phyloP scores from a whole-genome alignment of 2,113 vertebrate species.

The Nymphicus hollandicus region DNA sequence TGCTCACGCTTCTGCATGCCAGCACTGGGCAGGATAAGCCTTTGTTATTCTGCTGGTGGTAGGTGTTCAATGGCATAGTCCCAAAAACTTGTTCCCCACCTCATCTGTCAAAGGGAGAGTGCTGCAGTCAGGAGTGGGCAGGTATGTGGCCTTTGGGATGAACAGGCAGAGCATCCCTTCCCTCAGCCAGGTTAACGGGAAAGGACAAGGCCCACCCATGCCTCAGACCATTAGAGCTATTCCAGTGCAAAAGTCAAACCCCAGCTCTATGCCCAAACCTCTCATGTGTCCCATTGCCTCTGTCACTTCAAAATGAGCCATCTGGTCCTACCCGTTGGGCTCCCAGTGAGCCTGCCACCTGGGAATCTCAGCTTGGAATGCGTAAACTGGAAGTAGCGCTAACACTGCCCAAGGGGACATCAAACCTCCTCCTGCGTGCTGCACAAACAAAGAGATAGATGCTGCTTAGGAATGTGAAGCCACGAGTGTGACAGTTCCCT shows the following conservation, averaged over 20 bases:
- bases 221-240: background rate
- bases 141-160: background rate
- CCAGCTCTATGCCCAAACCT: background rate
- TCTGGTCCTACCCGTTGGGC: background rate
- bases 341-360: background rate
- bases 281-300: accelerated
- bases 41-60: background rate
- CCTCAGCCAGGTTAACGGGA: background rate
- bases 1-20: background rate
- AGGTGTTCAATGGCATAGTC: background rate
- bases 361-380: background rate
- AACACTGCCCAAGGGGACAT: background rate
- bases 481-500: background rate
- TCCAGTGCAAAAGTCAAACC: background rate
- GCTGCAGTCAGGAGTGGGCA: background rate
- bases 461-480: background rate
- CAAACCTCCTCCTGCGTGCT: background rate
- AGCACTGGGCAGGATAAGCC: background rate
- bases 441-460: background rate
- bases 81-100: background rate
- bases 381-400: background rate
- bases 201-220: background rate
- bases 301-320: background rate
- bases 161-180: background rate
- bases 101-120: background rate